Evolutionary conservation across 2,888 invertebrate species (phyloP).

Genomic region (Mythimna vitellina): DNA sequence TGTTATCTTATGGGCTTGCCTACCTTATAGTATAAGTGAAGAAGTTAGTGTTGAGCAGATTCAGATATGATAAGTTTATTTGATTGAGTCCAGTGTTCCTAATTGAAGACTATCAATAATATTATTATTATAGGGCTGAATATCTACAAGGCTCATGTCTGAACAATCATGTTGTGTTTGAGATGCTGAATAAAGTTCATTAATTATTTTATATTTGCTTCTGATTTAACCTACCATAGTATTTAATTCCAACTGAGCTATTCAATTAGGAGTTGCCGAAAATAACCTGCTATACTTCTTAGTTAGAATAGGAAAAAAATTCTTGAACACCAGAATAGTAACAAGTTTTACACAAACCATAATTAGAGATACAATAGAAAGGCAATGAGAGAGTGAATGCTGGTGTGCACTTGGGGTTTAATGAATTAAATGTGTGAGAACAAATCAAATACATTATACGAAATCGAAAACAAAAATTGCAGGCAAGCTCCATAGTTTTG

Average conservation of each 20-base stretch:
- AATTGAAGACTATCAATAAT: slow-evolving; percentile 16
- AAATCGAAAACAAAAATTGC: neutral
- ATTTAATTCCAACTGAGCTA: neutral
- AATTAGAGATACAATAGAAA: no score
- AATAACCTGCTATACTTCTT: neutral
- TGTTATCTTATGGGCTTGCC: neutral
- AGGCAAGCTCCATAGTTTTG: neutral
- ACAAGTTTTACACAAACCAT: no score
- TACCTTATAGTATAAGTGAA: no score
- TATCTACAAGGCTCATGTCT: slow-evolving; percentile 25
- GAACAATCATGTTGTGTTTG: slow-evolving; percentile 33
- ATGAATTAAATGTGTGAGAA: no score
- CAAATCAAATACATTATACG: no score
- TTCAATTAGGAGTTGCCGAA: neutral
- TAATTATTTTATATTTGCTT: slow-evolving; percentile 17
- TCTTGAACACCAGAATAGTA: no score
- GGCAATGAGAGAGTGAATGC: no score
- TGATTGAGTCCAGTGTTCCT: neutral
- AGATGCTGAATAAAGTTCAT: slow-evolving; percentile 40
- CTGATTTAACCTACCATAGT: slow-evolving; percentile 1
- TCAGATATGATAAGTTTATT: neutral
- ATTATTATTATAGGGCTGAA: slow-evolving; percentile 22
- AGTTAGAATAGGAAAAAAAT: no score
- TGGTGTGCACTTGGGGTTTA: no score
- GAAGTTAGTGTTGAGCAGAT: neutral